Evolutionary conservation across 2,888 invertebrate genomes (phyloP).

Genomic region (Polyploca ridens): DNA sequence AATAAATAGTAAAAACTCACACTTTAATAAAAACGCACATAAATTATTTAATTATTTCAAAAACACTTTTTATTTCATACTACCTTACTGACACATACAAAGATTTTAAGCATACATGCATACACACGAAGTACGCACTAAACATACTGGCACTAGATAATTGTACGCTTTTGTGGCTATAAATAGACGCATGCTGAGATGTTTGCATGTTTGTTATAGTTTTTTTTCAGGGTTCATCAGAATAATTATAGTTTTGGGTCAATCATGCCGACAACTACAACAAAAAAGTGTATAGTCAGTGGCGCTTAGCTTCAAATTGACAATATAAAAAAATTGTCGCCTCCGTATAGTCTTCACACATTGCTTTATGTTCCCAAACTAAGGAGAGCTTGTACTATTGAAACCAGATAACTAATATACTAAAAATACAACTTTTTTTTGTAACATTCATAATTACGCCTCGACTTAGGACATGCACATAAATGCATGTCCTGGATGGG

Average conservation of each 20-base stretch:
- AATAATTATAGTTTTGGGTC: neutral
- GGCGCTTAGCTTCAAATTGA: no score
- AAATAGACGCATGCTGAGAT: slow-evolving; percentile 16
- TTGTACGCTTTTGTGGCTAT: slow-evolving; percentile 17
- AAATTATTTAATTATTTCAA: neutral
- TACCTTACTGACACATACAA: neutral
- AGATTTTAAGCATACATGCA: neutral
- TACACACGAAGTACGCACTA: neutral
- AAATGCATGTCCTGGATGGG: no score
- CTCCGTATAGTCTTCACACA: no score
- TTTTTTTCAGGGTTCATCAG: neutral
- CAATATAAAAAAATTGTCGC: no score
- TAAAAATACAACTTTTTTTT: no score
- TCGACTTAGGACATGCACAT: no score
- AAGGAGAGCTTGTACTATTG: no score
- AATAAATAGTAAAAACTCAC: neutral
- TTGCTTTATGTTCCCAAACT: no score
- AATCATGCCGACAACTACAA: no score
- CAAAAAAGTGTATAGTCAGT: no score
- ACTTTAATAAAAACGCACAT: neutral
- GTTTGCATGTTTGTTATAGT: slow-evolving; percentile 16
- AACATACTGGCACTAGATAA: neutral
- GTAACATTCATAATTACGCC: no score
- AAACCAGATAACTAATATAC: no score
- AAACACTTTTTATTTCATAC: neutral